Conservation (phyloP, 2,113 vertebrate species). For the Candoia aspera region DNA sequence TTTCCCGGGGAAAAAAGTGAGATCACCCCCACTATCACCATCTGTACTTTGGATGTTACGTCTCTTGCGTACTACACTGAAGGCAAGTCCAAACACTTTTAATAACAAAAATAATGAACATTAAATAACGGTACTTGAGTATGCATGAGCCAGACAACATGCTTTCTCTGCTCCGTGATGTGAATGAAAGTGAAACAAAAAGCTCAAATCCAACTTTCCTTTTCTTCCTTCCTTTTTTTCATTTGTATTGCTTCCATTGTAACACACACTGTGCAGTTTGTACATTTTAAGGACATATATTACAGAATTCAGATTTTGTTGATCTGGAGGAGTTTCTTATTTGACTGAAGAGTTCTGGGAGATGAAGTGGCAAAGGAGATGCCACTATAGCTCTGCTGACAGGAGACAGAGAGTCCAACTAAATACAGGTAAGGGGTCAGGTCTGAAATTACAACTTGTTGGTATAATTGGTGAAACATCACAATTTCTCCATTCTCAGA, state of each 20-base stretch:
- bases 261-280: neutral
- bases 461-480: neutral
- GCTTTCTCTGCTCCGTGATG: neutral
- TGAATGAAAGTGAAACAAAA: neutral
- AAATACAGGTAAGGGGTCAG: neutral
- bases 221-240: no score
- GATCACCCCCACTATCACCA: neutral
- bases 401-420: neutral
- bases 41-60: neutral
- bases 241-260: neutral
- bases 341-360: neutral
- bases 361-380: neutral
- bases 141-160: neutral
- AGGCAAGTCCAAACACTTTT: neutral
- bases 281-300: neutral
- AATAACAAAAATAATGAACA: neutral
- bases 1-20: neutral
- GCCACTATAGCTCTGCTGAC: neutral
- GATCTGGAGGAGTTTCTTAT: neutral
- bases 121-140: neutral
- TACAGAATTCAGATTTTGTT: neutral
- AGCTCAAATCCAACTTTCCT: neutral
- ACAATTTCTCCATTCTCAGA: neutral
- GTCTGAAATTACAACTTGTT: neutral
- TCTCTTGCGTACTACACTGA: neutral